A percentile compares a stretch with the other conserved stretches of the same genome.
phyloP scores from a whole-genome alignment of 1,140 invertebrate genomes.

The Ruditapes philippinarum region DNA sequence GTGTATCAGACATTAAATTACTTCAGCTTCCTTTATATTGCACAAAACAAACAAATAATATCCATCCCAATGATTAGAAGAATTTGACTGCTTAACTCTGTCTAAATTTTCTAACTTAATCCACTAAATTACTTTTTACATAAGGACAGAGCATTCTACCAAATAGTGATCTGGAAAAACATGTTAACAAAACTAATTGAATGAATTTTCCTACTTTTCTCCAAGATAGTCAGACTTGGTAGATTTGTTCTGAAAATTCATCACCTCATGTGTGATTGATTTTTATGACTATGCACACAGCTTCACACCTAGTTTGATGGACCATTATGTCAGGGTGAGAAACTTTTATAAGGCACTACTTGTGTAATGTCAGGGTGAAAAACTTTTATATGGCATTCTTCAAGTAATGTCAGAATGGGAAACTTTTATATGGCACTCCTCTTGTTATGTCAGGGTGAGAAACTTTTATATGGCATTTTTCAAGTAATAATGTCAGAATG shows the following conservation, averaged over 20 bases:
- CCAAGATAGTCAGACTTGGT: conserved; percentile 1
- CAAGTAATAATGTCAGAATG: too few species aligned
- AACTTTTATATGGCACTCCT: too few species aligned
- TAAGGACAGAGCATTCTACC: not conserved
- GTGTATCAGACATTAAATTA: conserved; percentile 26
- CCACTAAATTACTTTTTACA: conserved; percentile 41
- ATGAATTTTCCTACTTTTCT: not conserved
- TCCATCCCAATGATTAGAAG: not conserved
- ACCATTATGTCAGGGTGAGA: not conserved
- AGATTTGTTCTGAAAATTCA: conserved; percentile 43
- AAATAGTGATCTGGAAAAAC: conserved; percentile 26
- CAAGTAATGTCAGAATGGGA: too few species aligned
- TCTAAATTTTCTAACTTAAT: conserved; percentile 31
- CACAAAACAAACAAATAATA: conserved; percentile 15
- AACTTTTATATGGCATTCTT: too few species aligned
- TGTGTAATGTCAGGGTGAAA: too few species aligned
- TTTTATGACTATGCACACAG: conserved; percentile 27
- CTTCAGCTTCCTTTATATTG: not conserved
- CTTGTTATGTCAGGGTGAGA: not conserved
- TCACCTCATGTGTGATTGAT: conserved; percentile 23
- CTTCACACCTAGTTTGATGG: conserved; percentile 15
- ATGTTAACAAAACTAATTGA: conserved; percentile 32
- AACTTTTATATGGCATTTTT: not conserved
- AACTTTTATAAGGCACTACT: not conserved
- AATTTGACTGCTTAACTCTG: not conserved